Base-by-base conservation (phyloP, 2,797 vertebrate species). In the Mormyrus proboscirostris region DNA sequence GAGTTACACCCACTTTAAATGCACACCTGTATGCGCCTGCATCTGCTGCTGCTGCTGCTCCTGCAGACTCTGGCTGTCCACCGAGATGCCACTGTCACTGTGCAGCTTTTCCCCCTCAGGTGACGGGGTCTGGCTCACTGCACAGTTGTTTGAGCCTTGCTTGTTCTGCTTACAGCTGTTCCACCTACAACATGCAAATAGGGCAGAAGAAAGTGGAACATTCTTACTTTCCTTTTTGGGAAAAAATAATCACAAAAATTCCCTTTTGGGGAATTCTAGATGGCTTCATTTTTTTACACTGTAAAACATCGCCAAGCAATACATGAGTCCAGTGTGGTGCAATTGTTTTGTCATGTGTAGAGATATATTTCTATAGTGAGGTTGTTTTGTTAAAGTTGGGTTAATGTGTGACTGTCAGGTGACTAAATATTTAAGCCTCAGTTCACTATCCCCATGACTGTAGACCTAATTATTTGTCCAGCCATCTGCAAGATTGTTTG, bases 111-210 rank as follows among this genome's bases (percentile, higher is more conserved):
- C 98, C 0, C 97, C 98, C 93, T 99, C 98, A 0, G 98, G 98
- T 0, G 98, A 98, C 0, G 98, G 97, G 0, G 97, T 99, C 95
- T 99, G 98, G 94, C 98, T 98, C 88, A 95, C 95, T 0, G 97
- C 96, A 90, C 97, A 94, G 95, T 97, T 99, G 94, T 98, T 97
- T 92, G 97, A 97, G 0, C 96, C 98, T 89, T 99, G 98, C 88
- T 99, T 99, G 94, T 98, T 98, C 94, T 99, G 96, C 89, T 99
- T 99, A 91, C 97, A 99, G 96, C 96, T 99, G 95, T 99, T 99
- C 98, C 98, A 99, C 94, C 98, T 99, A 90, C 19, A 86, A 88
- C 50, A 49, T 41, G 85, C 76, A 29, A 47, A 82, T 41, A 29
- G 49, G 38, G 47, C 49, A 84, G 65, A 38, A 73, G 65, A 73